Base-by-base conservation (phyloP, 2,797 vertebrate genomes). In the Chloroceryle amazona region DNA sequence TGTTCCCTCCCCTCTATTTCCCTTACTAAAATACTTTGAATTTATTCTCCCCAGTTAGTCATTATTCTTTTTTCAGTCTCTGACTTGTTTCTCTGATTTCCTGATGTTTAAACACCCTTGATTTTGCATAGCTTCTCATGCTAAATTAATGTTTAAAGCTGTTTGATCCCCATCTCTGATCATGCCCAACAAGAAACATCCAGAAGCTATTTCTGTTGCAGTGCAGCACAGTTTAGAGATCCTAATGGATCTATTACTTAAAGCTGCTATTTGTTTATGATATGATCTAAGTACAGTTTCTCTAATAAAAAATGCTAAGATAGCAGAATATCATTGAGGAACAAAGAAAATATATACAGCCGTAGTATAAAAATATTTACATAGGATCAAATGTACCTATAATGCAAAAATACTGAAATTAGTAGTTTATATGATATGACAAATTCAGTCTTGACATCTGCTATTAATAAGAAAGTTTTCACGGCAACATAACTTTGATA, bases 141-240 rank as follows among this genome's bases (percentile, higher is more conserved):
- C 29, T 86, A 90, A 93, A 76, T 76, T 89, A 80, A 31, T 78
- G 47, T 54, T 84, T 82, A 89, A 83, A 81, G 33, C 65, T 51
- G 51, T 89, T 90, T 93, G 49, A 81, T 91, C 79, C 57, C 54
- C 41, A 33, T 28, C 39, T 92, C 65, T 81, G 84, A 89, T 81
- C 76, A 60, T 39, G 51, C 17, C 47, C 54, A 57, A 25, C 44
- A 78, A 89, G 63, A 44, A 80, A 78, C 9, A 78, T 68, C 37
- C 57, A 78, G 42, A 75, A 94, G 51, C 13, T 72, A 28, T 79
- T 94, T 90, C 67, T 22, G 57, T 65, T 23, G 5, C 29, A 54
- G 15, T 49, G n/a, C n/a, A 74, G 46, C 18, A 58, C 11, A 66
- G 13, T 57, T 81, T 62, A 82, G 47, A 80, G 22, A 65, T 57